Evolutionary conservation across 92 coral and sea anemone genomes (phyloP).

Genomic region (Nematostella vectensis): DNA sequence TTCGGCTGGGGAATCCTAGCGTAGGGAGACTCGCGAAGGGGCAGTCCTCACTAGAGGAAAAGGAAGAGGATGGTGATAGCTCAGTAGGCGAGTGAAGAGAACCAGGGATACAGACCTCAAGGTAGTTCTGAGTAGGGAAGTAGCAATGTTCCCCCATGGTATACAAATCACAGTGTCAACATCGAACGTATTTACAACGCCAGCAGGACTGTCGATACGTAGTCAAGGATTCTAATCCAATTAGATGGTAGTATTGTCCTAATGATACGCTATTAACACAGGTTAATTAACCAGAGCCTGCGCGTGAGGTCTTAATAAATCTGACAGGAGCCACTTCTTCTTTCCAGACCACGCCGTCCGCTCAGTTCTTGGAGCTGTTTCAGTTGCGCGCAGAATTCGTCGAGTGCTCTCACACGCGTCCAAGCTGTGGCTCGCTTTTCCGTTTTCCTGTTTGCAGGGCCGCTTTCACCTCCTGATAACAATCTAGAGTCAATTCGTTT

Average conservation of each 20-base stretch:
- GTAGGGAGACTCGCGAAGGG: not conserved
- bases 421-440: conserved; percentile 4
- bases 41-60: not conserved
- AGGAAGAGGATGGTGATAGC: not conserved
- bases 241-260: conserved; percentile 48
- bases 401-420: no score
- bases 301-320: conserved; percentile 63
- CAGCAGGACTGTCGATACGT: conserved; percentile 32
- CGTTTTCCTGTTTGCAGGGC: conserved; percentile 28
- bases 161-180: no score
- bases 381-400: conserved; percentile 7
- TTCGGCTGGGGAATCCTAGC: conserved; percentile 20
- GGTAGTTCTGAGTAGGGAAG: not conserved
- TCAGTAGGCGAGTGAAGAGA: not conserved
- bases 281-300: conserved; percentile 40
- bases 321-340: not conserved
- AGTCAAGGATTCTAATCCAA: conserved; percentile 58
- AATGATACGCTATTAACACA: conserved; percentile 64
- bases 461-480: conserved; percentile 13
- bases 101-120: not conserved
- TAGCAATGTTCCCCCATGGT: no score
- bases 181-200: not conserved
- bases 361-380: no score
- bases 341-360: no score
- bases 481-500: conserved; percentile 30